phyloP scores from a whole-genome alignment of 2,888 invertebrate species.

The Euproctis similis region DNA sequence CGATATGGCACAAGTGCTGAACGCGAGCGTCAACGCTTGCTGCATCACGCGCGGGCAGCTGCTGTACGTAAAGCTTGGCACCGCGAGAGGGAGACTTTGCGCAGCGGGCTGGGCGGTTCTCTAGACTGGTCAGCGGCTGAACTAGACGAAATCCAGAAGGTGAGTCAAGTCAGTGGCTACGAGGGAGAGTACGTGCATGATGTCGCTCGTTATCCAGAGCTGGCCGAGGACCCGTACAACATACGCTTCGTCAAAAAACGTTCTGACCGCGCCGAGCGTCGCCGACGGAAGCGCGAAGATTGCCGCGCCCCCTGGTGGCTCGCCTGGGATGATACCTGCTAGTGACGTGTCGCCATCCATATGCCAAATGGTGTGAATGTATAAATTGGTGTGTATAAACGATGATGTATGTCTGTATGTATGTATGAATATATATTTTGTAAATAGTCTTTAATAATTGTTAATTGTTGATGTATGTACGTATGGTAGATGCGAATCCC shows the following conservation, averaged over 20 bases:
- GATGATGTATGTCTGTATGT: slow-evolving; percentile 55
- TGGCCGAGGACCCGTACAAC: slow-evolving; percentile 97
- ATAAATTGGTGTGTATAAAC: slow-evolving; percentile 45
- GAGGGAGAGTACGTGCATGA: slow-evolving; percentile 95
- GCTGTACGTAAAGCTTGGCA: slow-evolving; percentile 96
- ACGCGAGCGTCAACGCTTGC: slow-evolving; percentile 89
- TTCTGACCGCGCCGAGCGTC: slow-evolving; percentile 80
- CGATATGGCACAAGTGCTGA: slow-evolving; percentile 95
- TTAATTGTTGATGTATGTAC: slow-evolving; percentile 76
- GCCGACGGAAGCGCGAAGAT: slow-evolving; percentile 81
- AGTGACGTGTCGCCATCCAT: slow-evolving; percentile 68
- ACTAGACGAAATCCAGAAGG: slow-evolving; percentile 90
- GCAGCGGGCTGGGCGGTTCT: slow-evolving; percentile 84
- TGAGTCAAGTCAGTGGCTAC: slow-evolving; percentile 88
- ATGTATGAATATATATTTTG: slow-evolving; percentile 68
- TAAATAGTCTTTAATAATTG: slow-evolving; percentile 76
- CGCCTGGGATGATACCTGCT: slow-evolving; percentile 62
- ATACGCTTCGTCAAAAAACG: slow-evolving; percentile 91
- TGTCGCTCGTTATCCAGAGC: slow-evolving; percentile 90
- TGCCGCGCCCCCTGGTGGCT: slow-evolving; percentile 69
- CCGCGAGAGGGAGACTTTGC: slow-evolving; percentile 89
- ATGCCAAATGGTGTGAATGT: slow-evolving; percentile 72
- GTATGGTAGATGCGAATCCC: slow-evolving; percentile 74
- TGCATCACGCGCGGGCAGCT: slow-evolving; percentile 91
- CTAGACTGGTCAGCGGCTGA: slow-evolving; percentile 92